Evolutionary conservation across 2,113 vertebrate species (phyloP).

Genomic region (Sylvia atricapilla): DNA sequence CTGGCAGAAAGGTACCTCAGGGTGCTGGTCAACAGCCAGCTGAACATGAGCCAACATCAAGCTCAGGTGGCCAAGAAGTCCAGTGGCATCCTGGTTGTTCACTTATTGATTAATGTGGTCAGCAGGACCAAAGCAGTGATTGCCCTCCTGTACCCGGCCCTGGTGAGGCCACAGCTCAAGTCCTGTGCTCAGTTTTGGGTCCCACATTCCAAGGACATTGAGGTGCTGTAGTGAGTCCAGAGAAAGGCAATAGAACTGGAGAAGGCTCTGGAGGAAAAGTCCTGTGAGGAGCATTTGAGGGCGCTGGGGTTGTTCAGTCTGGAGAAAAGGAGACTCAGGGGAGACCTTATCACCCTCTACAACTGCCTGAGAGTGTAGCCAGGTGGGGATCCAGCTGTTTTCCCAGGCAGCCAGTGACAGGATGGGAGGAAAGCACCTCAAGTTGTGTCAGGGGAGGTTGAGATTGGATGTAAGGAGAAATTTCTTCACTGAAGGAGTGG

Average conservation of each 20-base stretch:
- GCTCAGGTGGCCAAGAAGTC: not conserved
- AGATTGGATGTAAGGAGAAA: not conserved
- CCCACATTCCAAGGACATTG: not conserved
- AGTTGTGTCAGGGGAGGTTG: not conserved
- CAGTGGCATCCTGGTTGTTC: not conserved
- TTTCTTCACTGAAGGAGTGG: not conserved
- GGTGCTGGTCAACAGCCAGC: not conserved
- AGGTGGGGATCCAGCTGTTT: not conserved
- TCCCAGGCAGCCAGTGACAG: not conserved
- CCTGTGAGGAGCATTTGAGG: not conserved
- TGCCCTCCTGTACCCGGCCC: not conserved
- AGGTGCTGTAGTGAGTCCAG: not conserved
- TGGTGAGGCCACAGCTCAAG: not conserved
- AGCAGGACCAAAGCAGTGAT: not conserved
- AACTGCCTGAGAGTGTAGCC: not conserved
- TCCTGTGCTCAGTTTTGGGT: not conserved
- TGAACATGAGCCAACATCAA: not conserved
- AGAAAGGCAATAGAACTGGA: not conserved
- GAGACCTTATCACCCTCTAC: too few relatives aligned
- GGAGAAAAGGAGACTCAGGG: not conserved
- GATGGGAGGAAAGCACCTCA: not conserved
- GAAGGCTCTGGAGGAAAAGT: not conserved
- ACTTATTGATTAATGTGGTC: not conserved
- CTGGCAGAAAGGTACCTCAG: not conserved
- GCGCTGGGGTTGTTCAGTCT: not conserved